phyloP scores from a whole-genome alignment of 2,888 invertebrate genomes.

The Megamerina dolium region DNA sequence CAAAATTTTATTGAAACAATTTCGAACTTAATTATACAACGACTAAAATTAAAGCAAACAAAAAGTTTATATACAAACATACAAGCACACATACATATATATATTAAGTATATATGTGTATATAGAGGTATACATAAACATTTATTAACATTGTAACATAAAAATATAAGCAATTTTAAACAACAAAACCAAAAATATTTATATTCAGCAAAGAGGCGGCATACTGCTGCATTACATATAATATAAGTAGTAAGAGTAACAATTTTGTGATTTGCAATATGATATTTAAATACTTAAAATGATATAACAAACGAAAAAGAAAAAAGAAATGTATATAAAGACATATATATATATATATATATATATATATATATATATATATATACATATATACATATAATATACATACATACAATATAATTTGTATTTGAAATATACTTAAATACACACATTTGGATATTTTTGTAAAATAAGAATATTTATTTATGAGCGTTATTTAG shows the following conservation, averaged over 20 bases:
- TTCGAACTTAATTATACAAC: constrained; percentile 47
- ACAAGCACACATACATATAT: constrained; percentile 8
- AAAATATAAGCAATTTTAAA: no score
- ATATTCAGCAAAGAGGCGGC: neutral
- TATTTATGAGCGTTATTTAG: no score
- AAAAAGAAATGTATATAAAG: no score
- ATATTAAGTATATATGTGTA: no score
- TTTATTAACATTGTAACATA: no score
- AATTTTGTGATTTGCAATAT: constrained; percentile 35
- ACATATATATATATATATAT: no score
- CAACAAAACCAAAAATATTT: neutral
- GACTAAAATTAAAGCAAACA: constrained; percentile 21
- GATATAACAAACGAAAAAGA: no score
- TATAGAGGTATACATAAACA: no score
- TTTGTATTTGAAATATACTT: no score
- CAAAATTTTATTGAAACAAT: constrained; percentile 29
- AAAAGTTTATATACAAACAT: constrained; percentile 12
- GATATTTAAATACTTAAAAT: neutral
- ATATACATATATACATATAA: neutral
- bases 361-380: neutral
- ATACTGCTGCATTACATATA: neutral
- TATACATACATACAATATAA: no score
- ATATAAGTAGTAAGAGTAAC: constrained; percentile 35
- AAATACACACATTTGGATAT: no score
- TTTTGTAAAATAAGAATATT: no score